phyloP scores from a whole-genome alignment of 2,113 vertebrate species.

The Leucoraja erinaceus region DNA sequence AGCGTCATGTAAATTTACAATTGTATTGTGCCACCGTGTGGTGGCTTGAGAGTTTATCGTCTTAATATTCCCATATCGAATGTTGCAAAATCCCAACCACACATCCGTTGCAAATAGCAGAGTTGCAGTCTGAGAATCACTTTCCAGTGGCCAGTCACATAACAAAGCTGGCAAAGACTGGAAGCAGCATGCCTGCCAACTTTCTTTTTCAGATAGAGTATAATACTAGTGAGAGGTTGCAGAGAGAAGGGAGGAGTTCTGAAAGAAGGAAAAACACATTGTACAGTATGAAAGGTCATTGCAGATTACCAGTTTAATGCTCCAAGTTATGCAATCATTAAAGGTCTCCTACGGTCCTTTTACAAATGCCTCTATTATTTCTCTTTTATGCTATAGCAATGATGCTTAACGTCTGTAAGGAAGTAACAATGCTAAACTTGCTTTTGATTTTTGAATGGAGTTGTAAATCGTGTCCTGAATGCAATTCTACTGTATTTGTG shows the following conservation, averaged over 20 bases:
- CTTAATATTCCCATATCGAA: neutral
- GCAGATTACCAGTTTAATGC: neutral
- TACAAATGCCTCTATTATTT: neutral
- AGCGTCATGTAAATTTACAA: neutral
- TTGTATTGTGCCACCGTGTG: slow-evolving; percentile 29
- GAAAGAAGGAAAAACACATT: neutral
- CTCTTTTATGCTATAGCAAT: no score
- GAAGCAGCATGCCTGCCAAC: neutral
- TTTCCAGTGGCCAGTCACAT: neutral
- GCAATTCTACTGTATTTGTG: neutral
- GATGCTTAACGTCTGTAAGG: neutral
- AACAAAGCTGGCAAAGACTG: neutral
- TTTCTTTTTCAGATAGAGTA: neutral
- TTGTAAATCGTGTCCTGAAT: neutral
- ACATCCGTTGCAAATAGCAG: neutral
- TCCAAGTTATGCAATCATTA: neutral
- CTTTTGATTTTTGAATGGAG: neutral
- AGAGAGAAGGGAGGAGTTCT: neutral
- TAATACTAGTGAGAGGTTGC: neutral
- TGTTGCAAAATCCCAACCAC: neutral
- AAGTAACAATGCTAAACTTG: neutral
- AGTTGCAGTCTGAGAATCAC: neutral
- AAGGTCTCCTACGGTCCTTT: neutral
- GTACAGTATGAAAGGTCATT: neutral
- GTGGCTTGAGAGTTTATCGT: neutral